A percentile compares a stretch with the other conserved stretches of the same genome.
Conservation (phyloP, 2,888 invertebrate genomes). For the Trissolcus japonicus region DNA sequence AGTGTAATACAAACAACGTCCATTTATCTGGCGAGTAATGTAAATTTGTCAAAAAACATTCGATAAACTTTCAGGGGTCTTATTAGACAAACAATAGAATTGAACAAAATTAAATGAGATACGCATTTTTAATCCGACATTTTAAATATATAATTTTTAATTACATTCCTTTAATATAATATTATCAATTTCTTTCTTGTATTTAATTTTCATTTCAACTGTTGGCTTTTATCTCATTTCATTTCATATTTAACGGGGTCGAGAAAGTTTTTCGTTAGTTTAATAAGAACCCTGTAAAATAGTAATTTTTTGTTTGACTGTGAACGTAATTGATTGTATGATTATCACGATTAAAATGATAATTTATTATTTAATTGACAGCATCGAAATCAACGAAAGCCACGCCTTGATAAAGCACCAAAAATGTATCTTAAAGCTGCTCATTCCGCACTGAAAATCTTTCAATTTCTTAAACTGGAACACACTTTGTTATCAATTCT, state of each 20-base stretch:
- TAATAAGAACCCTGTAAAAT: no score
- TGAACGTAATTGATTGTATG: no score
- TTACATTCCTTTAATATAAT: no score
- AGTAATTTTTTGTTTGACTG: no score
- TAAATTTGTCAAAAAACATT: conserved; percentile 3
- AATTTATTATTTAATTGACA: no score
- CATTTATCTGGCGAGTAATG: conserved; percentile 9
- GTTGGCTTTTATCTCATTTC: background rate
- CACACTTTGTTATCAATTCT: no score
- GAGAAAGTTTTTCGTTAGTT: background rate
- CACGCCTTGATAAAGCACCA: conserved; percentile 50
- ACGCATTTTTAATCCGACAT: background rate
- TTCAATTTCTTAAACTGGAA: no score
- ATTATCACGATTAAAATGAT: no score
- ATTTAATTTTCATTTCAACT: background rate
- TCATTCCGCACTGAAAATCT: background rate
- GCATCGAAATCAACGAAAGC: conserved; percentile 45
- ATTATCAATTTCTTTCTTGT: background rate
- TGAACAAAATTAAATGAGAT: background rate
- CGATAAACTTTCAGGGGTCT: background rate
- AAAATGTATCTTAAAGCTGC: conserved; percentile 12
- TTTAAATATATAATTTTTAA: no score
- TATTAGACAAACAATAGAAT: background rate
- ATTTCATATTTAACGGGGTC: background rate
- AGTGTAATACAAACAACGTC: conserved; percentile 28